Conservation (phyloP, 2,113 vertebrate species). For the Andinoacara biseriatus region DNA sequence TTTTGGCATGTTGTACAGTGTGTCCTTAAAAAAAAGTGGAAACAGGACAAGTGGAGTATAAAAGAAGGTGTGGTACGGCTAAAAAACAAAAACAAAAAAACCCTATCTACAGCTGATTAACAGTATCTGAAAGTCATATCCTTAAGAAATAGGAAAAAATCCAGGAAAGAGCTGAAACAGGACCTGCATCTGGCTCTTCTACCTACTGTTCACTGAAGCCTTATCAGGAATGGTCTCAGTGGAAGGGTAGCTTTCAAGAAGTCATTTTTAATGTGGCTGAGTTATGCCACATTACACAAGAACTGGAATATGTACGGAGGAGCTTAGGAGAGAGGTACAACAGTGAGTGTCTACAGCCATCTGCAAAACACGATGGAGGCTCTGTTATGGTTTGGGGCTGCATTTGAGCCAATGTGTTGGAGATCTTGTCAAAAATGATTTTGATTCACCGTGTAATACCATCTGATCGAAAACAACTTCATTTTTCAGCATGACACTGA, state of each 20-base stretch:
- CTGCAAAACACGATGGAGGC: neutral
- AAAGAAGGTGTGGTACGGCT: neutral
- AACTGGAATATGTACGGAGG: neutral
- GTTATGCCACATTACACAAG: rapidly evolving
- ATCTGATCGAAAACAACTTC: too few relatives aligned
- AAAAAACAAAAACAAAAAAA: neutral
- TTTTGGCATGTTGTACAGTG: neutral
- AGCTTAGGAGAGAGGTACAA: rapidly evolving
- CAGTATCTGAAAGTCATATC: too few relatives aligned
- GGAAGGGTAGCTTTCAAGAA: neutral
- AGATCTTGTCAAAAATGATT: neutral
- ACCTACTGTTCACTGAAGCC: neutral
- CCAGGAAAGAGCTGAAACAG: too few relatives aligned
- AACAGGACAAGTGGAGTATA: neutral
- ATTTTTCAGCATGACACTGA: too few relatives aligned
- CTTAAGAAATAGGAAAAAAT: too few relatives aligned
- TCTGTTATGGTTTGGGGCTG: neutral
- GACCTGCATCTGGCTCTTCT: too few relatives aligned
- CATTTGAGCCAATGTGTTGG: neutral
- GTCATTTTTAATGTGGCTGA: neutral
- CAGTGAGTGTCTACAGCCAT: neutral
- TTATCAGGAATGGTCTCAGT: neutral
- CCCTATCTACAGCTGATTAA: too few relatives aligned
- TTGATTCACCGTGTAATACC: neutral
- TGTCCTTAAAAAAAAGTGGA: neutral